These are phyloP conservation scores for Anguilla megastoma DNA, from an alignment of 2,797 vertebrate species.

Conservation along the genomic window DNA sequence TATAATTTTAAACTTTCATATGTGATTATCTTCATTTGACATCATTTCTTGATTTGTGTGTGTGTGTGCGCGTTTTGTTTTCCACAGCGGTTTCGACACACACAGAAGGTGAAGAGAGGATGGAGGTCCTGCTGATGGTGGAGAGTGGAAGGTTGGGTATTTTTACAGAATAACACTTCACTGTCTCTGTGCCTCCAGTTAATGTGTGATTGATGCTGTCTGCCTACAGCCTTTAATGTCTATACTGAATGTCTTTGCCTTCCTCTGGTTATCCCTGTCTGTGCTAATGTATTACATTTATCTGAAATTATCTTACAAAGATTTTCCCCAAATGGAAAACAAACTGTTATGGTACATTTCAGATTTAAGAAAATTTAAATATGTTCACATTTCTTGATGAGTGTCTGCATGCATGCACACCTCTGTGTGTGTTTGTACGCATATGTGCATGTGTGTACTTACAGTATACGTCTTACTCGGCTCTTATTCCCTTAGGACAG, in stretches of 20 bases:
- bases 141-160: conserved; percentile 86
- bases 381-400: background rate
- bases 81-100: conserved; percentile 81
- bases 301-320: background rate
- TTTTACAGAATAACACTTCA: background rate
- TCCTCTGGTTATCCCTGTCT: conserved; percentile 43
- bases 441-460: background rate
- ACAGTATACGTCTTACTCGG: background rate
- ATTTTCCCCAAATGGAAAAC: background rate
- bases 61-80: background rate
- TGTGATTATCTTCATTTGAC: background rate
- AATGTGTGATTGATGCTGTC: background rate
- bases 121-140: conserved; percentile 89
- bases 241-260: conserved; percentile 45
- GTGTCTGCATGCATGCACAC: background rate
- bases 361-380: background rate
- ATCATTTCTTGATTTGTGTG: background rate
- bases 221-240: background rate
- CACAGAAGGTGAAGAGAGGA: conserved; percentile 84
- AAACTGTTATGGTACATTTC: background rate
- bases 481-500: conserved; percentile 70
- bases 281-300: background rate
- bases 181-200: background rate
- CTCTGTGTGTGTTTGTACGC: conserved; percentile 1
- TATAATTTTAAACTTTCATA: background rate